Evolutionary conservation across 1,140 invertebrate species (phyloP), one percentile per base, ranked within the genome.

Genomic region (Pseudomyrmex cubaensis): DNA sequence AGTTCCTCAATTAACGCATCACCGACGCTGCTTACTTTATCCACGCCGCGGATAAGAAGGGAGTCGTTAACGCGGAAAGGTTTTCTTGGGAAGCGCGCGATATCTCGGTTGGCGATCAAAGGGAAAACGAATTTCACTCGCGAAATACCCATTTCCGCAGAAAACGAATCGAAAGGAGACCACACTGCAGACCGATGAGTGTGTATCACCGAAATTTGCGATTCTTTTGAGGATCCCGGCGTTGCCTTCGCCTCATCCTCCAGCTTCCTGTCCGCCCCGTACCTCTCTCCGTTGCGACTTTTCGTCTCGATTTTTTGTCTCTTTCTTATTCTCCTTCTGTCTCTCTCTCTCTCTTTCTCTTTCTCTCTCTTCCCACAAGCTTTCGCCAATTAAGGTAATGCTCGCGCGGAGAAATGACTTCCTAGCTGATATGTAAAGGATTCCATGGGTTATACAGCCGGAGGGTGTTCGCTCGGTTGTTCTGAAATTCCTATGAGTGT

Each of bases 361-460:
- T 7, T 46, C 50, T 48, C 4, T 48, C 7, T 48, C 46, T 25
- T 52, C 48, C 48, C 74, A 70, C 54, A 82, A 63, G 78, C 78
- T 74, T 84, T 87, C 70, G 2, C 63, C 87, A 88, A 90, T 90
- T 88, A 90, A 89, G 87, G 72, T 72, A 50, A 59, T 74, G 85
- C 66, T 62, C 73, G 56, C 88, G 85, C 89, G 85, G 7, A 87
- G 86, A 86, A 89, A 89, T 87, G 86, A 77, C 86, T 72, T 74
- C 83, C 85, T 83, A 82, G 86, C 64, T 52, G 57, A 75, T 69
- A 63, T 62, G 73, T 80, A 82, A 86, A 88, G 82, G 77, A 86
- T 61, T 35, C 25, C 74, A 64, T 63, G 66, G 76, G 74, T 59
- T 44, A 35, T 54, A 57, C 73, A 61, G 86, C 89, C 85, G 73